Conservation (phyloP, 1,140 invertebrate genomes). For the Euura saliciscinereae region DNA sequence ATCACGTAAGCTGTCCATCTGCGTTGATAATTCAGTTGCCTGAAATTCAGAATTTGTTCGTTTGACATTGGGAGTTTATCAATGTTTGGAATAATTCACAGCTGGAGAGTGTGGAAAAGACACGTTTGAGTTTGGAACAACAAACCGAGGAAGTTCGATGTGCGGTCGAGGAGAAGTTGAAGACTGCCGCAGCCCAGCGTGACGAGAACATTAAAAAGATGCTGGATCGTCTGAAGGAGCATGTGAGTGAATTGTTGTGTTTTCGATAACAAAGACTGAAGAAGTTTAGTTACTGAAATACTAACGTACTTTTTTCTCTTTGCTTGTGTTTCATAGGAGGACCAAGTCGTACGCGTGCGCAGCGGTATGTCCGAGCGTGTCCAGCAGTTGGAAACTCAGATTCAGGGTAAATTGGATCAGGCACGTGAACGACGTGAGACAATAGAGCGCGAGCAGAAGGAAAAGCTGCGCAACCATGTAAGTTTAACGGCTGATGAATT, state of each 20-base stretch:
- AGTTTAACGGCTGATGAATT: constrained; percentile 50
- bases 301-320: constrained; percentile 2
- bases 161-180: constrained; percentile 85
- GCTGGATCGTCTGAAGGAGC: constrained; percentile 85
- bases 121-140: constrained; percentile 77
- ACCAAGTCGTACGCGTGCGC: constrained; percentile 73
- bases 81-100: constrained; percentile 53
- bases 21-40: background rate
- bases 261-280: constrained; percentile 15
- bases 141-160: constrained; percentile 83
- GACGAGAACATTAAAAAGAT: constrained; percentile 89
- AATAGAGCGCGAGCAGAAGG: constrained; percentile 74
- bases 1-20: constrained; percentile 62
- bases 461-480: constrained; percentile 78
- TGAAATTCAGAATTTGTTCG: too few relatives aligned
- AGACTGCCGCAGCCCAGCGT: constrained; percentile 80
- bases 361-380: constrained; percentile 68
- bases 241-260: constrained; percentile 70
- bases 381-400: constrained; percentile 69
- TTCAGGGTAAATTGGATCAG: constrained; percentile 75
- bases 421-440: constrained; percentile 72
- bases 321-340: constrained; percentile 63
- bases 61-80: too few relatives aligned
- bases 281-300: constrained; percentile 20
- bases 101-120: constrained; percentile 84